A percentile compares a stretch with the other conserved stretches of the same genome.
phyloP scores from a whole-genome alignment of 2,888 invertebrate genomes.

The Xanthorhoe designata region DNA sequence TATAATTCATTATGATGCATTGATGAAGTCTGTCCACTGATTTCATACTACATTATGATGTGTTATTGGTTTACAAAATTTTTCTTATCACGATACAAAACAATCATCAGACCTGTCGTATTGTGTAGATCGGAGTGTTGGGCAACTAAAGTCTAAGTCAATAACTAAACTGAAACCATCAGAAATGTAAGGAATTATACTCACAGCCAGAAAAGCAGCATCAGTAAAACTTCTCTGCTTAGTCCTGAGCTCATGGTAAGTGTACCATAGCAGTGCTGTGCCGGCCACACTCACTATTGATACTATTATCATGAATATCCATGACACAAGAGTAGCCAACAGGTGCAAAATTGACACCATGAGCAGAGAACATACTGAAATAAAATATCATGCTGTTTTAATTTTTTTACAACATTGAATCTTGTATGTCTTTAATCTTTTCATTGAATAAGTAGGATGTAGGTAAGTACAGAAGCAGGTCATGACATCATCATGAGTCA shows the following conservation, averaged over 20 bases:
- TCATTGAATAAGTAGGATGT: constrained; percentile 3
- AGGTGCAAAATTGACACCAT: constrained; percentile 94
- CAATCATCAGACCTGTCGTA: too few species aligned
- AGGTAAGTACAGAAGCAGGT: not conserved
- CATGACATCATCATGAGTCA: constrained; percentile 32
- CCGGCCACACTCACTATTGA: constrained; percentile 91
- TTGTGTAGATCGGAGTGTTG: too few species aligned
- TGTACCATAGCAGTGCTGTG: constrained; percentile 94
- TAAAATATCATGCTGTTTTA: not conserved
- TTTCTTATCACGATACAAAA: too few species aligned
- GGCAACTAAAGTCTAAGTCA: too few species aligned
- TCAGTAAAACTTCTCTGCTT: constrained; percentile 75
- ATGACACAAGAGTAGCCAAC: constrained; percentile 93
- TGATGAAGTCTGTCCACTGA: too few species aligned
- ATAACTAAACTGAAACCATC: too few species aligned
- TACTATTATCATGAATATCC: constrained; percentile 94
- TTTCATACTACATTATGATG: too few species aligned
- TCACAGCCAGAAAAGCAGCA: constrained; percentile 67
- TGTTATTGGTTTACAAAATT: too few species aligned
- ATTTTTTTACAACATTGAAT: too few species aligned
- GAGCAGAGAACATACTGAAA: constrained; percentile 91
- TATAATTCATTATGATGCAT: too few species aligned
- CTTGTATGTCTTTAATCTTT: not conserved
- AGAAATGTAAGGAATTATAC: constrained; percentile 42
- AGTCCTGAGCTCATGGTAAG: constrained; percentile 91